Percentiles rank a stretch among this genome's conserved stretches.
Evolutionary conservation across 2,888 invertebrate species (phyloP).

Genomic region (Ichneumoninae sp.): DNA sequence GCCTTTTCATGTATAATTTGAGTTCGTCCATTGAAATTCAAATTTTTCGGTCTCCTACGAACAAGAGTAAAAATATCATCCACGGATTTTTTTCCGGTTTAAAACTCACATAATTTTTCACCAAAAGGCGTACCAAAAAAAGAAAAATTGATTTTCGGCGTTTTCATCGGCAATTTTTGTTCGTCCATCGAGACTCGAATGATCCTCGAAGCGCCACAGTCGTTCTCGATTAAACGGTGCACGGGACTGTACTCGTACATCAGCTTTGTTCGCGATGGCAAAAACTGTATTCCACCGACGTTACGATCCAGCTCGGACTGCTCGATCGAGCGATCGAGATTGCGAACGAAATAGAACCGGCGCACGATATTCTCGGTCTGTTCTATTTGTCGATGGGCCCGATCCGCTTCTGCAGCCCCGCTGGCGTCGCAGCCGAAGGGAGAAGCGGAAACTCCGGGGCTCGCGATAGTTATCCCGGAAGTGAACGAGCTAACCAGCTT

Average conservation of each 20-base stretch:
- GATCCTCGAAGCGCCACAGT: not conserved
- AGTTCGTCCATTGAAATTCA: not conserved
- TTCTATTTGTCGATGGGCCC: slow-evolving; percentile 50
- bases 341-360: slow-evolving; percentile 5
- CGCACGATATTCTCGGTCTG: slow-evolving; percentile 34
- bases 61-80: no score
- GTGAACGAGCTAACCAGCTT: slow-evolving; percentile 60
- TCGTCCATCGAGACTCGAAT: not conserved
- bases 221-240: slow-evolving; percentile 1
- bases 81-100: no score
- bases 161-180: not conserved
- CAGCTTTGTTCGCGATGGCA: not conserved
- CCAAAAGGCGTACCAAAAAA: not conserved
- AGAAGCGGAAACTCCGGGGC: slow-evolving; percentile 69
- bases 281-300: slow-evolving; percentile 18
- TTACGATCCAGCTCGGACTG: slow-evolving; percentile 30
- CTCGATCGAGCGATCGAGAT: slow-evolving; percentile 52
- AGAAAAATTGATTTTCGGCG: not conserved
- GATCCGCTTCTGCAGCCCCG: slow-evolving; percentile 13
- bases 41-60: not conserved
- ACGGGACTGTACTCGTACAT: not conserved
- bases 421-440: slow-evolving; percentile 65
- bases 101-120: not conserved
- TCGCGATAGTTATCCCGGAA: slow-evolving; percentile 73
- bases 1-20: slow-evolving; percentile 2